Base-by-base conservation (phyloP, 2,888 invertebrate genomes). In the Ophion slaviceki region DNA sequence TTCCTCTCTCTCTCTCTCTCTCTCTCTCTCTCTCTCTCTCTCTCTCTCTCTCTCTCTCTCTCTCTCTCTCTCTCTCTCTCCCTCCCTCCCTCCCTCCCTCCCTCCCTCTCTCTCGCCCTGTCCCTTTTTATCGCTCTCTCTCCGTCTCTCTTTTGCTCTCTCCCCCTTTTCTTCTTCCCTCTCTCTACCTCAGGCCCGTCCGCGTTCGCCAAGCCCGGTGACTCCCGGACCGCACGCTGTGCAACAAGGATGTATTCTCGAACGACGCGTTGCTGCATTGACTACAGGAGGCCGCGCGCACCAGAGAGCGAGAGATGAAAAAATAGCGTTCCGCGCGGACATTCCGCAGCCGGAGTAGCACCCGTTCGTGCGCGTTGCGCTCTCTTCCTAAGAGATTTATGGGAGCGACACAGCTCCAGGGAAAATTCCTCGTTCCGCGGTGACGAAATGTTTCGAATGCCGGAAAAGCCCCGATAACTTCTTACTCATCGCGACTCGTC, bases 181-280 rank as follows among this genome's bases (percentile, higher is more conserved):
- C 62, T 24, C 47, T 47, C 8, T 45, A 0, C 11, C 47, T 0
- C 6, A 47, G 11, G 8, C 10, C 47, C 47, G 11, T 11, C 5
- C 8, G 47, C 47, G 47, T 47, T 47, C 47, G 8, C 47, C 10
- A 7, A 47, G 47, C 47, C 5, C 47, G 47, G 47, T 47, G 47
- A 47, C 47, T 47, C 47, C 47, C 47, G 11, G 47, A 47, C 47
- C 47, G 47, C 68, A 70, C 47, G 36, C 72, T 57, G 59, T 36
- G 47, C 47, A 47, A 47, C 47, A 47, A 47, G 47, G 47, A 47
- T 47, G 47, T 11, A 47, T 47, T 47, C 11, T 47, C 47, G 47
- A 47, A 47, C 8, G 8, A 89, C 87, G 88, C 88, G 90, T 89
- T 89, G 89, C 88, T 86, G 47, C 47, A 47, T 47, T 47, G 10